These are phyloP conservation scores for Ramphastos sulfuratus DNA, from an alignment of 2,113 vertebrate genomes.

Conservation along the genomic window DNA sequence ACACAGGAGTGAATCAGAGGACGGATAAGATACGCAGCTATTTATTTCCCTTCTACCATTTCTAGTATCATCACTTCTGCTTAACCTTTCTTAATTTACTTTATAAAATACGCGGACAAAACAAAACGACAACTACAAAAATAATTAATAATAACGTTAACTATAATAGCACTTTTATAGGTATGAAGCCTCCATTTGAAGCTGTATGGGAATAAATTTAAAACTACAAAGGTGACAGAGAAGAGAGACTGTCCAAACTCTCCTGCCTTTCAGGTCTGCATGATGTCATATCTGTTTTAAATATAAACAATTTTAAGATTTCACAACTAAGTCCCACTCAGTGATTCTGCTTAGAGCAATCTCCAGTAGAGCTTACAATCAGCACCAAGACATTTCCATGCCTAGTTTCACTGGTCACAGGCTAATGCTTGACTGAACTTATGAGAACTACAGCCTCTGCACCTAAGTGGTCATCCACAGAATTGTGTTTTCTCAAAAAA, in stretches of 20 bases:
- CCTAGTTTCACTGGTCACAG: background rate
- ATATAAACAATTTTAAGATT: background rate
- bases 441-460: background rate
- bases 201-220: background rate
- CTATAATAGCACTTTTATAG: background rate
- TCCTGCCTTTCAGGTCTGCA: background rate
- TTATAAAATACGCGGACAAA: background rate
- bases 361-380: background rate
- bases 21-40: background rate
- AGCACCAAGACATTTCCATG: background rate
- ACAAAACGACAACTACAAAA: background rate
- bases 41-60: background rate
- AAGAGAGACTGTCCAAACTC: background rate
- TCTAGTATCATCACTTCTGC: background rate
- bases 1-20: background rate
- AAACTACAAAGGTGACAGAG: background rate
- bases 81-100: constrained; percentile 4
- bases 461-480: background rate
- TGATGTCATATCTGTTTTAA: background rate
- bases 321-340: background rate
- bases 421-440: background rate
- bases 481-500: background rate
- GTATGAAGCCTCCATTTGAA: background rate
- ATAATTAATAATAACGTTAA: no score
- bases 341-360: background rate